These are phyloP conservation scores for Himalopsyche kuldschensis DNA, from an alignment of 2,888 invertebrate species.

Conservation along the genomic window DNA sequence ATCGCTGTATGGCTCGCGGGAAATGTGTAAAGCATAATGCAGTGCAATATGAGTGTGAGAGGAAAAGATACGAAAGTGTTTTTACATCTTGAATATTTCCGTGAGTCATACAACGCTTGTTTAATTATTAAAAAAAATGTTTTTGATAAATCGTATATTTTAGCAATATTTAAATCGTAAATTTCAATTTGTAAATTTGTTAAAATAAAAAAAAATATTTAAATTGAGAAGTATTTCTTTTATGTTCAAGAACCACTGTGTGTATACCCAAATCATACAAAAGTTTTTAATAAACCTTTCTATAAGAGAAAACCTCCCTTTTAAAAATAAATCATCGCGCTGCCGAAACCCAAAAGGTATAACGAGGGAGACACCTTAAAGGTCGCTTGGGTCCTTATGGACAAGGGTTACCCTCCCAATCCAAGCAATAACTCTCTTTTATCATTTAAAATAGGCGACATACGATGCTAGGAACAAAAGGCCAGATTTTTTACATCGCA, in stretches of 20 bases:
- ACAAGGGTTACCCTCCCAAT: not conserved
- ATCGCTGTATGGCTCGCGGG: too few species aligned
- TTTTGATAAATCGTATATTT: too few species aligned
- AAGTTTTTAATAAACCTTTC: conserved; percentile 13
- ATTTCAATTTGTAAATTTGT: too few species aligned
- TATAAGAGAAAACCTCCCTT: conserved; percentile 11
- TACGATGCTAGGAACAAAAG: conserved; percentile 35
- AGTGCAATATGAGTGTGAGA: too few species aligned
- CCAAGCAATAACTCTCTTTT: conserved; percentile 20
- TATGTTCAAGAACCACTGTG: not conserved
- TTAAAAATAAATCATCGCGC: conserved; percentile 21
- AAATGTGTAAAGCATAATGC: too few species aligned
- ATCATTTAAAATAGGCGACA: conserved; percentile 38
- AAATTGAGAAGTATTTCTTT: not conserved
- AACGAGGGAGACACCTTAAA: not conserved
- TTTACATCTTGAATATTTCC: too few species aligned
- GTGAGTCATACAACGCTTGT: too few species aligned
- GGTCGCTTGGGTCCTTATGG: not conserved
- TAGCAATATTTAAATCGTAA: too few species aligned
- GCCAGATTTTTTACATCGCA: conserved; percentile 14
- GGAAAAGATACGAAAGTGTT: too few species aligned
- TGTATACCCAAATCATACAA: not conserved
- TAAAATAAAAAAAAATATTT: too few species aligned
- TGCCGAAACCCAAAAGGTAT: not conserved
- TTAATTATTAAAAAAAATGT: too few species aligned